Evolutionary conservation across 2,888 invertebrate genomes (phyloP).

Genomic region (Cantharis flavilabris): DNA sequence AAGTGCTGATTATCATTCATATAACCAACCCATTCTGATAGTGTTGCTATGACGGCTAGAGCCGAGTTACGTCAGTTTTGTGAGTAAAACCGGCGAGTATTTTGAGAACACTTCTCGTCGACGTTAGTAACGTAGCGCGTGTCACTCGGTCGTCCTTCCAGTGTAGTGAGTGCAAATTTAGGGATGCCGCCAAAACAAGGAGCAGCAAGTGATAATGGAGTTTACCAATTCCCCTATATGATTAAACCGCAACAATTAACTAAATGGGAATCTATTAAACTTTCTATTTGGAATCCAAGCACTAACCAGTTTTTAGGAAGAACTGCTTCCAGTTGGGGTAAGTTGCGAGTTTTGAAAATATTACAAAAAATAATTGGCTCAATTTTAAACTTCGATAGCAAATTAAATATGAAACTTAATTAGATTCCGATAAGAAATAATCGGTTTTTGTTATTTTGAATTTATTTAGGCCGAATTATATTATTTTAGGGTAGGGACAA

Average conservation of each 20-base stretch:
- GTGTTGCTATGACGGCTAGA: conserved; percentile 14
- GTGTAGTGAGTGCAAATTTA: conserved; percentile 3
- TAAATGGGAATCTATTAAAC: conserved; percentile 21
- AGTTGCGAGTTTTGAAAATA: conserved; percentile 21
- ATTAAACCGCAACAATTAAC: conserved; percentile 5
- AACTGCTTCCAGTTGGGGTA: conserved; percentile 49
- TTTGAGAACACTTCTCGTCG: conserved; percentile 17
- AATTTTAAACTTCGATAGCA: not conserved
- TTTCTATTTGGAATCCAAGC: conserved; percentile 41
- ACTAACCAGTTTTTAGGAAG: conserved; percentile 45
- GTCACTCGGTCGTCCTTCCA: conserved; percentile 2
- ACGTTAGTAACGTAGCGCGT: conserved; percentile 11
- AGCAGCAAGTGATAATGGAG: conserved; percentile 24
- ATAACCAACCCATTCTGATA: conserved; percentile 13
- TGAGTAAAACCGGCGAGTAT: conserved; percentile 7
- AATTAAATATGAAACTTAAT: not conserved
- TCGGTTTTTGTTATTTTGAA: not conserved
- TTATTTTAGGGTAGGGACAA: not conserved
- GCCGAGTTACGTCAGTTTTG: conserved; percentile 14
- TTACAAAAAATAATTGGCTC: not conserved
- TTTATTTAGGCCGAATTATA: not conserved
- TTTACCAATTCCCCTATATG: conserved; percentile 28
- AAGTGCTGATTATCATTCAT: conserved; percentile 15
- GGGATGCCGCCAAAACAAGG: conserved; percentile 20
- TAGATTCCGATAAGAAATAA: not conserved